phyloP scores from a whole-genome alignment of 2,113 vertebrate species.

The Phyllostomus discolor region DNA sequence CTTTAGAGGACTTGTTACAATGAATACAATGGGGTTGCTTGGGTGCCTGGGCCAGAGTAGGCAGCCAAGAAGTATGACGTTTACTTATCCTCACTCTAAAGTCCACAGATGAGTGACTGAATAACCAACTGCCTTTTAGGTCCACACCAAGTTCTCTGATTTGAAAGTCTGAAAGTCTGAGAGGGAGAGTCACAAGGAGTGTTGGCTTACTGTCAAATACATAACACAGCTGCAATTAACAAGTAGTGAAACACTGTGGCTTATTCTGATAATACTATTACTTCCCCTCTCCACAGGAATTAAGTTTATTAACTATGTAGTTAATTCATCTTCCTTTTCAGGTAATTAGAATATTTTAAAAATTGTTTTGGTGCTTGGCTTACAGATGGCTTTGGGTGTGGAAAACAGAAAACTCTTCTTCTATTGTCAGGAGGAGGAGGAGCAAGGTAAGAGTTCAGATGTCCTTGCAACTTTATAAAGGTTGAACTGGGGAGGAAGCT shows the following conservation, averaged over 20 bases:
- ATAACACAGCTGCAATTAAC: no score
- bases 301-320: background rate
- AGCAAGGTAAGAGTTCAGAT: background rate
- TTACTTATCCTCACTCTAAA: background rate
- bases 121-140: background rate
- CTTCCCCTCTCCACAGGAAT: background rate
- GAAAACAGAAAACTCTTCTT: background rate
- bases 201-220: background rate
- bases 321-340: background rate
- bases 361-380: background rate
- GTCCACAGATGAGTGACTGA: background rate
- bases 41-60: background rate
- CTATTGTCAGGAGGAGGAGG: background rate
- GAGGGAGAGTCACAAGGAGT: background rate
- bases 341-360: background rate
- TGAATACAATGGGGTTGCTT: no score
- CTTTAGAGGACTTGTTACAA: background rate
- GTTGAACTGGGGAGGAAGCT: background rate
- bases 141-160: background rate
- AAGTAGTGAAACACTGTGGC: background rate
- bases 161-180: background rate
- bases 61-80: background rate
- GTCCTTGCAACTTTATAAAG: background rate
- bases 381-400: background rate
- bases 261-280: rapidly evolving